phyloP scores from a whole-genome alignment of 2,113 vertebrate genomes.

The Odocoileus hemionus region DNA sequence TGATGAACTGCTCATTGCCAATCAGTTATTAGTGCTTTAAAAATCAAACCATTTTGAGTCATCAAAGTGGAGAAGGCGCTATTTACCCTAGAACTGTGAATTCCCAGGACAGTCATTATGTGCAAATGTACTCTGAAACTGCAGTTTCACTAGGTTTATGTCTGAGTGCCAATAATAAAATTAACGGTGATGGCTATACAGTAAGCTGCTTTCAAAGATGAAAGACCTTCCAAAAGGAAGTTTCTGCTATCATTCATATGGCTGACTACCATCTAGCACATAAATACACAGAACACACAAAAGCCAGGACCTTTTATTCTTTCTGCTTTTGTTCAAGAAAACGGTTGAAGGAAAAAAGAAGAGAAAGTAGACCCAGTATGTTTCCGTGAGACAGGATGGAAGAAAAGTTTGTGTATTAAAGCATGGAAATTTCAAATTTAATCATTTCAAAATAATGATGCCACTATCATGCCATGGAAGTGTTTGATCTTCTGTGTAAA shows the following conservation, averaged over 20 bases:
- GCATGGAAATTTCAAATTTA: not conserved
- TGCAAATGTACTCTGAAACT: constrained; percentile 66
- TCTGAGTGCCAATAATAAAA: constrained; percentile 74
- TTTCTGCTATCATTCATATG: constrained; percentile 59
- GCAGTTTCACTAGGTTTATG: constrained; percentile 59
- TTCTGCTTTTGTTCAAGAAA: constrained; percentile 53
- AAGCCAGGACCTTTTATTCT: constrained; percentile 47
- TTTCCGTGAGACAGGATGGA: not conserved
- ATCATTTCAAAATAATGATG: not conserved
- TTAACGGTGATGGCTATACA: constrained; percentile 73
- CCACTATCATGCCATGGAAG: not conserved
- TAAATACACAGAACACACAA: constrained; percentile 52
- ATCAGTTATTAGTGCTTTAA: not conserved
- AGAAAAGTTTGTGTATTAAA: not conserved
- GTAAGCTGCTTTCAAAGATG: constrained; percentile 76
- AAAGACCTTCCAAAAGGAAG: constrained; percentile 70
- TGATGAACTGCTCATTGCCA: not conserved
- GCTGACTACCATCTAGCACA: constrained; percentile 60
- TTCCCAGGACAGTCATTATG: constrained; percentile 60
- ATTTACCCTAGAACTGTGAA: constrained; percentile 49
- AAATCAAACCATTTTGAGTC: not conserved
- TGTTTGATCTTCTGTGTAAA: not conserved
- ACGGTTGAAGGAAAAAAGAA: not conserved
- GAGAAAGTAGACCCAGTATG: not conserved
- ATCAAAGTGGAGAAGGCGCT: not conserved